phyloP scores from a whole-genome alignment of 2,888 invertebrate genomes.

The Uloborus plumipes region DNA sequence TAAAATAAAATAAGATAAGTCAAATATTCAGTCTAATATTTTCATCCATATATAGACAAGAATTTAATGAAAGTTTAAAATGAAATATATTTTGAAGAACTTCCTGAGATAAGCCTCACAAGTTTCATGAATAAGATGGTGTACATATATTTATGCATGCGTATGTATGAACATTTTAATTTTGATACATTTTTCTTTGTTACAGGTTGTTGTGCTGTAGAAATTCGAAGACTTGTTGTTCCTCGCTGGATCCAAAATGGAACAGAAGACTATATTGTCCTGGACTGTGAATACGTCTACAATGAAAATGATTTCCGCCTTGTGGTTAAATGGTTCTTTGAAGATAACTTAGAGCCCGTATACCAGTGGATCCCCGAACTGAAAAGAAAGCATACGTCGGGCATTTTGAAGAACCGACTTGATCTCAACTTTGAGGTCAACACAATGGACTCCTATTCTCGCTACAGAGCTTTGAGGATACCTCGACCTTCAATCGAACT shows the following conservation, averaged over 20 bases:
- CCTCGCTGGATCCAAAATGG: conserved; percentile 67
- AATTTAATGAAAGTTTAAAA: too few relatives aligned
- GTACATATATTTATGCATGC: too few relatives aligned
- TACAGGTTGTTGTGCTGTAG: conserved; percentile 42
- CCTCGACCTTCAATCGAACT: conserved; percentile 66
- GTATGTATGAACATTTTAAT: too few relatives aligned
- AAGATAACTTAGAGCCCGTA: conserved; percentile 67
- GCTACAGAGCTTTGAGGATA: conserved; percentile 66
- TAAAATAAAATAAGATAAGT: too few relatives aligned
- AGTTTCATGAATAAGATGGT: too few relatives aligned
- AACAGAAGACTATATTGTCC: conserved; percentile 62
- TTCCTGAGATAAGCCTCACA: too few relatives aligned
- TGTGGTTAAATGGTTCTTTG: conserved; percentile 68
- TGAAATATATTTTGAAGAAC: too few relatives aligned
- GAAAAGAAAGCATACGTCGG: conserved; percentile 64
- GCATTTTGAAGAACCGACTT: conserved; percentile 62
- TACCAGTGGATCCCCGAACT: conserved; percentile 67
- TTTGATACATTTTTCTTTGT: neutral
- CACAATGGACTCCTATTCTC: conserved; percentile 60
- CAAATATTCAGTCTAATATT: too few relatives aligned
- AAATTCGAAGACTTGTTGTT: conserved; percentile 65
- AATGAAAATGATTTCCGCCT: conserved; percentile 65
- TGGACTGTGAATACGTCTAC: conserved; percentile 67
- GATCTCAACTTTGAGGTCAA: conserved; percentile 51
- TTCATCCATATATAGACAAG: too few relatives aligned